Conservation (phyloP, 2,113 vertebrate species). For the Embiotoca jacksoni region DNA sequence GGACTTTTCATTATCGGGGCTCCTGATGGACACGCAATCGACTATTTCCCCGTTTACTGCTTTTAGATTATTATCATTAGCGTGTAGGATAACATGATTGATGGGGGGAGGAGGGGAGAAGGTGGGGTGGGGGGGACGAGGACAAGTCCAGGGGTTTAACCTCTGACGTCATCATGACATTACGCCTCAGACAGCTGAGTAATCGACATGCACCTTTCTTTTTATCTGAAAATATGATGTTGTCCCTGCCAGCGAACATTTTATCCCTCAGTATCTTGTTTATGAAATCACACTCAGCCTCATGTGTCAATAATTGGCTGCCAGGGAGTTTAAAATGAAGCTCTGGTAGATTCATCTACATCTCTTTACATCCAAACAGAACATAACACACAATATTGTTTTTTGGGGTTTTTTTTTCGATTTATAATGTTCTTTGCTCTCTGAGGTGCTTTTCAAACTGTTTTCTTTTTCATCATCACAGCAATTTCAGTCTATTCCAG, state of each 20-base stretch:
- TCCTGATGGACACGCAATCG: not conserved
- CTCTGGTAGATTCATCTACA: not conserved
- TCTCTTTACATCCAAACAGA: no score
- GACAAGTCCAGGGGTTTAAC: no score
- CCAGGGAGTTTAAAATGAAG: not conserved
- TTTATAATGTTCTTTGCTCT: not conserved
- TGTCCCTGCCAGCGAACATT: no score
- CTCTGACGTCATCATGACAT: not conserved
- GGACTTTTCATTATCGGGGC: slow-evolving; percentile 12
- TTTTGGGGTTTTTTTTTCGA: no score
- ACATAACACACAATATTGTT: no score
- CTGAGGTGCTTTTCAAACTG: not conserved
- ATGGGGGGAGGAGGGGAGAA: no score
- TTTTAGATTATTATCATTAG: slow-evolving; percentile 4
- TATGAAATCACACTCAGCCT: no score
- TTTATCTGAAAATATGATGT: slow-evolving; percentile 1
- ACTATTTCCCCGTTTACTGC: not conserved
- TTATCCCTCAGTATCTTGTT: not conserved
- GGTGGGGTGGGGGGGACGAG: no score
- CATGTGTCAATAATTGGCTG: not conserved
- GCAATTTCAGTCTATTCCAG: not conserved
- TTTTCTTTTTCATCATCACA: not conserved
- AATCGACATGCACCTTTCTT: not conserved
- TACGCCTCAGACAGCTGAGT: not conserved
- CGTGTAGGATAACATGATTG: not conserved